Conservation (phyloP, 2,797 vertebrate species). For the Todus mexicanus region DNA sequence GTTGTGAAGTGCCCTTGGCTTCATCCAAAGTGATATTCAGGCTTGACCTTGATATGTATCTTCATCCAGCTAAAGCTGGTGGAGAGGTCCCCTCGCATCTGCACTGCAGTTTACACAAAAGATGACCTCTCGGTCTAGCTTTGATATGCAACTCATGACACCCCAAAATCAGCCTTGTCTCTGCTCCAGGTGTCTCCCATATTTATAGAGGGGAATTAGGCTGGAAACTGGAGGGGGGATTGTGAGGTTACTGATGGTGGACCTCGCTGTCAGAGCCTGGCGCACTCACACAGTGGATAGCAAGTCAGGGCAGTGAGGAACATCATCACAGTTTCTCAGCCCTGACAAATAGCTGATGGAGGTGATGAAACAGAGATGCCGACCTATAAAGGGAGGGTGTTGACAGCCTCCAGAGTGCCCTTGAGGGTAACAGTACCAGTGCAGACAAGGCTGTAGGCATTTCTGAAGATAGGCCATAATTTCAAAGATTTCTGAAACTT, state of each 20-base stretch:
- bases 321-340: neutral
- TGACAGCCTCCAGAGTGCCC: neutral
- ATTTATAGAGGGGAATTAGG: neutral
- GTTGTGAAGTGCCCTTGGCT: neutral
- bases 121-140: neutral
- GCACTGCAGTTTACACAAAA: neutral
- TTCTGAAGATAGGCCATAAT: neutral
- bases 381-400: neutral
- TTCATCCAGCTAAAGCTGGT: neutral
- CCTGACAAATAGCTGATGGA: neutral
- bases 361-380: neutral
- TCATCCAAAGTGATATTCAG: neutral
- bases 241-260: neutral
- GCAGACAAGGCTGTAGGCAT: neutral
- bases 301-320: neutral
- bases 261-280: neutral
- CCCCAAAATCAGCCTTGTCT: neutral
- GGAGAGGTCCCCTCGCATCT: neutral
- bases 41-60: neutral
- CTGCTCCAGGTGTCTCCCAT: neutral
- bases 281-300: rapidly evolving
- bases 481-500: neutral
- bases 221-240: neutral
- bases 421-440: neutral
- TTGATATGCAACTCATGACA: neutral